Evolutionary conservation across 2,888 invertebrate genomes (phyloP), one percentile per base, ranked within the genome.

Genomic region (Ischnus inquisitorius): DNA sequence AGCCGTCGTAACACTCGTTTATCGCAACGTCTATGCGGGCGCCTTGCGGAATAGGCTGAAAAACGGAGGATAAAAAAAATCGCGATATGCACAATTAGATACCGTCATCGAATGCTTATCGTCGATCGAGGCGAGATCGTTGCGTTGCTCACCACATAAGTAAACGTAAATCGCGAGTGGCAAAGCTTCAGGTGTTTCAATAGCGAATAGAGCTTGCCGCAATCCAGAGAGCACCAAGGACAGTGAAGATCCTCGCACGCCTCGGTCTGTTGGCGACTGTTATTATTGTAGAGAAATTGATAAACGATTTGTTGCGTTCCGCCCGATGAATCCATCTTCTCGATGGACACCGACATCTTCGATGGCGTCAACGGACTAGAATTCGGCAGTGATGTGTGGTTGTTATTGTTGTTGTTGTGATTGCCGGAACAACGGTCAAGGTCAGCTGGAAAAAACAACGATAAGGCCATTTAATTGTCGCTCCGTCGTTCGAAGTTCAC

Each of bases 221-320:
- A 99, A 94, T 98, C 97, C 22, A 99, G 94, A 5, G 97, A 97
- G 93, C 99, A 99, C 99, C 99, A 99, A 0, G 99, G 99, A 92
- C 99, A 99, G 92, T 97, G 97, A 71, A 98, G 95, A 94, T 98
- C 98, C 91, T 98, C 97, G 85, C 98, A 97, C 10, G 98, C 98
- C 94, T 98, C 98, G 0, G 98, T 99, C 94, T 98, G 98, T 92
- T 99, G 99, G 64, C 98, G 95, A 60, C 97, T 98, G 93, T 98
- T 98, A 94, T 98, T 98, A 94, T 98, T 98, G 93, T 98, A 98
- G 88, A 98, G 95, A 94, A 99, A 99, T 94, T 99, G 98, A 94
- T 99, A 99, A 86, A 98, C 97, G 86, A 99, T 97, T 94, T 97
- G 97, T 87, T 97, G 95, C 28, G 96, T 95, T 76, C 87, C 87